Evolutionary conservation across 2,888 invertebrate species (phyloP).

Genomic region (Empis livida): DNA sequence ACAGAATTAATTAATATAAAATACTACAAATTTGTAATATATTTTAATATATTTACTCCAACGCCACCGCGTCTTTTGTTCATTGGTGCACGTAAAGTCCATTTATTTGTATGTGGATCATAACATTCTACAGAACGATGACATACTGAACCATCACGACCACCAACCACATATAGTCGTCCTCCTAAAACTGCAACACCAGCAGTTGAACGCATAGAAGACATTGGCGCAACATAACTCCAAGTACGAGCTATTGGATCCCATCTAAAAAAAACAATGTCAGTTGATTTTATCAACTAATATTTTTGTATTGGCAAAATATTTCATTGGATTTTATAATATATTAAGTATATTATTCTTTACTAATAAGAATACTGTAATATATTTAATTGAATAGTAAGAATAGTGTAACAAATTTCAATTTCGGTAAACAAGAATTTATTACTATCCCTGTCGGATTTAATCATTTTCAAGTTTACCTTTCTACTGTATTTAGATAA

Average conservation of each 20-base stretch:
- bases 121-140: conserved; percentile 81
- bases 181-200: conserved; percentile 78
- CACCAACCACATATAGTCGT: conserved; percentile 83
- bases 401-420: no score
- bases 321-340: no score
- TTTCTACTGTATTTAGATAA: conserved; percentile 84
- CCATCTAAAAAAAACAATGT: conserved; percentile 45
- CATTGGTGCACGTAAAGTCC: conserved; percentile 83
- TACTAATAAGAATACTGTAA: no score
- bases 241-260: conserved; percentile 78
- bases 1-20: neutral
- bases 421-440: neutral
- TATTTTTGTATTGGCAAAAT: no score
- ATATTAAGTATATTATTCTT: no score
- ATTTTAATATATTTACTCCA: conserved; percentile 45
- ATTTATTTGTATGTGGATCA: conserved; percentile 56
- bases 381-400: no score
- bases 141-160: conserved; percentile 83
- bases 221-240: conserved; percentile 85
- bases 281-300: neutral
- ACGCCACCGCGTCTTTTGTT: conserved; percentile 75
- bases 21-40: neutral
- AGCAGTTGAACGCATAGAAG: conserved; percentile 69
- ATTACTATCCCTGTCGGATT: neutral
- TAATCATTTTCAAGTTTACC: conserved; percentile 25